Percentiles rank a stretch among this genome's conserved stretches.
Conservation (phyloP, 2,113 vertebrate species). For the Ursus arctos region DNA sequence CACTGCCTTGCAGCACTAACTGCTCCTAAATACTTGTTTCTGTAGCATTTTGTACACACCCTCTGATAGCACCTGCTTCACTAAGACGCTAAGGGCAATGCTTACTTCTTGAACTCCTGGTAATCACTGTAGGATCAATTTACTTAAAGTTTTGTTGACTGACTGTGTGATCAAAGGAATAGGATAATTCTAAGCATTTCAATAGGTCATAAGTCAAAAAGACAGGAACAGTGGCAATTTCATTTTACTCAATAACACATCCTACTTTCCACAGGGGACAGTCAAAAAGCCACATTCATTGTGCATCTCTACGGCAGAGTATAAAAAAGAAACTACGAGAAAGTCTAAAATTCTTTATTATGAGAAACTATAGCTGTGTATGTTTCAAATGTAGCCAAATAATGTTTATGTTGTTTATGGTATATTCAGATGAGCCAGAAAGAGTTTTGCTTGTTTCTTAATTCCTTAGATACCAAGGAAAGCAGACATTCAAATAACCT, state of each 20-base stretch:
- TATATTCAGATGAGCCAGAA: background rate
- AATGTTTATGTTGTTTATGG: constrained; percentile 1
- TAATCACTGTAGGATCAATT: background rate
- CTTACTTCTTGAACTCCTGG: background rate
- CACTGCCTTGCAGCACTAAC: background rate
- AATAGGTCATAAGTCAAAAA: background rate
- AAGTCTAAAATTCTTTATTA: background rate
- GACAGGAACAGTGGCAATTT: background rate
- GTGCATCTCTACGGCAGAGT: background rate
- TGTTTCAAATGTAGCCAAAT: background rate
- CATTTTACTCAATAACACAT: background rate
- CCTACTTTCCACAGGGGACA: background rate
- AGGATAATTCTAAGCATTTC: constrained; percentile 18
- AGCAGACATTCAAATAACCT: constrained; percentile 57
- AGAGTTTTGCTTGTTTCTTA: background rate
- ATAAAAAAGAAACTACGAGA: background rate
- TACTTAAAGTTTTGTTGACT: background rate
- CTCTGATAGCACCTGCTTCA: background rate
- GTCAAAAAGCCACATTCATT: constrained; percentile 3
- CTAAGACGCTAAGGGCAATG: background rate
- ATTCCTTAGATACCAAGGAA: constrained; percentile 59
- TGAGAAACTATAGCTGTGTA: background rate
- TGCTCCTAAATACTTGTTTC: background rate
- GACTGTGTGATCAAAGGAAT: background rate
- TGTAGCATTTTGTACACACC: background rate